Conservation (phyloP, 2,113 vertebrate genomes). For the Sphyrna mokarran region DNA sequence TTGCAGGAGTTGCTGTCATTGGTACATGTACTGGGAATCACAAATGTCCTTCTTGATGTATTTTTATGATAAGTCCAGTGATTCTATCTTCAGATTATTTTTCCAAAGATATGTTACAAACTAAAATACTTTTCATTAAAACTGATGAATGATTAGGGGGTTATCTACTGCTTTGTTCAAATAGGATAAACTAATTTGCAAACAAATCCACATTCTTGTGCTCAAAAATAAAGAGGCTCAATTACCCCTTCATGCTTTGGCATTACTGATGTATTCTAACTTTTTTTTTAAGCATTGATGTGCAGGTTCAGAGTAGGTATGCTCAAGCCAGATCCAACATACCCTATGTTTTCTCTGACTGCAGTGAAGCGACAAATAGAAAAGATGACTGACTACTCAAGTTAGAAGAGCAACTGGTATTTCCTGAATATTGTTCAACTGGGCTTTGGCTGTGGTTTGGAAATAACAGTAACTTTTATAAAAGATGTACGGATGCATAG, state of each 20-base stretch:
- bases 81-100: background rate
- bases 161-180: background rate
- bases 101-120: background rate
- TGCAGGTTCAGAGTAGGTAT: background rate
- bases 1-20: background rate
- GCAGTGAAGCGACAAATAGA: background rate
- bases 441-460: background rate
- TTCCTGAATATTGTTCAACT: background rate
- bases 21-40: background rate
- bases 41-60: background rate
- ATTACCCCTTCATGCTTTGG: background rate
- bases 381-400: background rate
- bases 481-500: no score
- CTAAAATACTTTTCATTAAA: background rate
- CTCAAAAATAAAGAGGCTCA: background rate
- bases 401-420: background rate
- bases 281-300: background rate
- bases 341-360: background rate
- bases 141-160: background rate
- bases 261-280: background rate
- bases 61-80: background rate
- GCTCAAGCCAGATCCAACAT: background rate
- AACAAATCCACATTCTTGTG: background rate
- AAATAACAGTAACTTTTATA: no score
- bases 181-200: background rate